Percentiles rank a stretch among this genome's conserved stretches.
These are phyloP conservation scores for Falco columbarius DNA, from an alignment of 2,797 vertebrate genomes.

Conservation along the genomic window DNA sequence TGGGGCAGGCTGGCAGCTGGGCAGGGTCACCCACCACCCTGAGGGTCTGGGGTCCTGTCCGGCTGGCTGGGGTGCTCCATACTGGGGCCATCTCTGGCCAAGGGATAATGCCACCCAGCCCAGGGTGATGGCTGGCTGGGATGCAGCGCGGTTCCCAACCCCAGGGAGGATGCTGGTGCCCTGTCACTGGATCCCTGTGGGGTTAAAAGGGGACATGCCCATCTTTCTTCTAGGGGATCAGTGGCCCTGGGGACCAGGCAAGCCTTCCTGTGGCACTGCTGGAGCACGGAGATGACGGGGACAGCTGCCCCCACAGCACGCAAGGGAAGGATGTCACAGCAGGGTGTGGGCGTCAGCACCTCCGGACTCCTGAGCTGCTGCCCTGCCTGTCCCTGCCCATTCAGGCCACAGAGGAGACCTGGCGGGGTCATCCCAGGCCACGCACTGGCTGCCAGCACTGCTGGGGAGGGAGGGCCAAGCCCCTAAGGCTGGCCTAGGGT, in stretches of 20 bases:
- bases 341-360: background rate
- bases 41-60: background rate
- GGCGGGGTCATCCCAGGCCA: slow-evolving; percentile 25
- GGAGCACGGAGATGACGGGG: accelerated
- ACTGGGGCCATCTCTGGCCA: accelerated
- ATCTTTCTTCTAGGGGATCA: background rate
- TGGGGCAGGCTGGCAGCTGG: slow-evolving; percentile 57
- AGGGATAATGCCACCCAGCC: accelerated
- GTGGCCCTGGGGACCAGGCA: background rate
- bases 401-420: background rate
- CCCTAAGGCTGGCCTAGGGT: background rate
- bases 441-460: background rate
- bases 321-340: background rate
- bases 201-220: background rate
- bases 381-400: background rate
- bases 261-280: background rate
- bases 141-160: accelerated
- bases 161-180: background rate
- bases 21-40: background rate
- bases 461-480: background rate
- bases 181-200: accelerated
- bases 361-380: background rate
- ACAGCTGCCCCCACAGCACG: background rate
- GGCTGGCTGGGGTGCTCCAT: background rate
- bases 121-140: background rate